phyloP scores from a whole-genome alignment of 2,113 vertebrate genomes.

The Percopsis transmontana region DNA sequence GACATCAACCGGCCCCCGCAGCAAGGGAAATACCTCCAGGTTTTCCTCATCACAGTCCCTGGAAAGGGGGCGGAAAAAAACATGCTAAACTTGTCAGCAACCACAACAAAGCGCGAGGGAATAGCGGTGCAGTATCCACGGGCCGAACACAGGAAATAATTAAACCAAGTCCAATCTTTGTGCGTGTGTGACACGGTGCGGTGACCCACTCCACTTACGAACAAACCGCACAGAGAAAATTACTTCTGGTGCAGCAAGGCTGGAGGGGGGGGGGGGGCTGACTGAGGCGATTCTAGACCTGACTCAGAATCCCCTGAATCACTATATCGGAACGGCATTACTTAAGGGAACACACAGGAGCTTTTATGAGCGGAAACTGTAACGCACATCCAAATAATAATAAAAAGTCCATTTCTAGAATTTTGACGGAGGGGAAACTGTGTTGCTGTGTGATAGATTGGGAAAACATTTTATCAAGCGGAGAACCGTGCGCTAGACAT shows the following conservation, averaged over 20 bases:
- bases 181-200: constrained; percentile 37
- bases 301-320: constrained; percentile 50
- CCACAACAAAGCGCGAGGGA: constrained; percentile 56
- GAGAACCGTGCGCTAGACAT: no score
- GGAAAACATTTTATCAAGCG: no score
- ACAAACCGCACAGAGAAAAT: constrained; percentile 3
- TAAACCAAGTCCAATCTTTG: constrained; percentile 57
- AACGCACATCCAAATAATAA: not conserved
- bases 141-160: constrained; percentile 41
- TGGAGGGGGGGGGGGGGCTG: not conserved
- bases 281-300: constrained; percentile 28
- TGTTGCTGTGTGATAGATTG: not conserved
- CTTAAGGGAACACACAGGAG: constrained; percentile 47
- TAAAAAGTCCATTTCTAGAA: not conserved
- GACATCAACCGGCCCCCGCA: constrained; percentile 5
- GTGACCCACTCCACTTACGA: constrained; percentile 33
- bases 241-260: constrained; percentile 21
- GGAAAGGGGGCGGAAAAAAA: constrained; percentile 39
- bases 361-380: constrained; percentile 15
- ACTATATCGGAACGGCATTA: constrained; percentile 35
- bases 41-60: constrained; percentile 44
- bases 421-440: not conserved
- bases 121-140: constrained; percentile 1
- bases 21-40: constrained; percentile 58
- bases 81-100: constrained; percentile 6